A percentile compares a stretch with the other conserved stretches of the same genome.
These are phyloP conservation scores for Catamblyrhynchus diadema DNA, from an alignment of 2,797 vertebrate species.

Conservation along the genomic window DNA sequence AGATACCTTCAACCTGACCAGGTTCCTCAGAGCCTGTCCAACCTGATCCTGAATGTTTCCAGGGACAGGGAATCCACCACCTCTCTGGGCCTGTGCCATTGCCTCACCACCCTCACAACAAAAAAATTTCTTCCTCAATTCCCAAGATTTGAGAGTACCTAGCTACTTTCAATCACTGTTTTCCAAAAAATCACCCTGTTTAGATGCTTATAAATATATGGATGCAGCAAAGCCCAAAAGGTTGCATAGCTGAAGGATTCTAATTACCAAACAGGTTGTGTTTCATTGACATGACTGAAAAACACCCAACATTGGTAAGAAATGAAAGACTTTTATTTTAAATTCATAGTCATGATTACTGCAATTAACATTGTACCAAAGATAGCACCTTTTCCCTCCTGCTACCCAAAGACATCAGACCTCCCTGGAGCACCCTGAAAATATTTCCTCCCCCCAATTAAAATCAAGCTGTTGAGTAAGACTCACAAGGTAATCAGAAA, in stretches of 20 bases:
- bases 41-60: not conserved
- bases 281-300: not conserved
- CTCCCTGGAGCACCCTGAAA: conserved; percentile 38
- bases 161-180: not conserved
- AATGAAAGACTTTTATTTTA: conserved; percentile 36
- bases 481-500: conserved; percentile 50
- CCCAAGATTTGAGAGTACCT: not conserved
- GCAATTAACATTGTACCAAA: conserved; percentile 35
- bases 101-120: not conserved
- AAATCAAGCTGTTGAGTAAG: conserved; percentile 62
- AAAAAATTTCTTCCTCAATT: not conserved
- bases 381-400: conserved; percentile 41
- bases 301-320: not conserved
- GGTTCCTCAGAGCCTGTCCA: not conserved
- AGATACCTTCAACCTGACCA: not conserved
- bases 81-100: not conserved
- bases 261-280: not conserved
- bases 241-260: not conserved
- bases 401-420: conserved; percentile 23
- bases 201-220: not conserved
- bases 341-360: conserved; percentile 13
- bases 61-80: not conserved
- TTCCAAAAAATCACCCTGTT: not conserved
- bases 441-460: conserved; percentile 53
- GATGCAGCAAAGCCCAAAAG: not conserved